Conservation (phyloP, 2,888 invertebrate genomes). For the Frankliniella intonsa region DNA sequence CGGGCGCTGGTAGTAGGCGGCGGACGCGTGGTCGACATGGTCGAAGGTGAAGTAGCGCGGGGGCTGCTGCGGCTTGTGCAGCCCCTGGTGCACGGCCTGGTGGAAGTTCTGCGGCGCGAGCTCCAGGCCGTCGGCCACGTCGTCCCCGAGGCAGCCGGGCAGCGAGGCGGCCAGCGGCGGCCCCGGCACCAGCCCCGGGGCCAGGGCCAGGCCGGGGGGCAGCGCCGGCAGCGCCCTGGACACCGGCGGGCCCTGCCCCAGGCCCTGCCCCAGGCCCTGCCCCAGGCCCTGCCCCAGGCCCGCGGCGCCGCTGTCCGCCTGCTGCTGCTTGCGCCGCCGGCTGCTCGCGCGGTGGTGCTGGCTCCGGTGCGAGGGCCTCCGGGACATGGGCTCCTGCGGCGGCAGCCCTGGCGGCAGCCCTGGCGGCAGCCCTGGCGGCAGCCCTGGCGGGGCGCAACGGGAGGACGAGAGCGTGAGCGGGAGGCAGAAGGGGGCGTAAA, state of each 20-base stretch:
- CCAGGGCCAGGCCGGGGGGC: too few relatives aligned
- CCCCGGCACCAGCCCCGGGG: too few relatives aligned
- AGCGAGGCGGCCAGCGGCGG: neutral
- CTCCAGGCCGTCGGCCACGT: neutral
- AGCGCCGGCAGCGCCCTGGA: too few relatives aligned
- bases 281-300: too few relatives aligned
- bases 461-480: too few relatives aligned
- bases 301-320: too few relatives aligned
- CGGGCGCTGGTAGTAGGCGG: neutral
- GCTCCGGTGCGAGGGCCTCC: neutral
- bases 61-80: neutral
- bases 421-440: neutral
- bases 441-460: too few relatives aligned
- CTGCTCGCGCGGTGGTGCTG: conserved; percentile 7
- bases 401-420: neutral
- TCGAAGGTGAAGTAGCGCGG: conserved; percentile 19
- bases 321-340: neutral
- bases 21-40: neutral
- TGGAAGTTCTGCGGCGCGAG: neutral
- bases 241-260: too few relatives aligned
- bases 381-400: neutral
- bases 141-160: neutral
- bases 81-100: conserved; percentile 18
- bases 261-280: too few relatives aligned
- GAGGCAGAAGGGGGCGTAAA: too few relatives aligned